A percentile compares a stretch with the other conserved stretches of the same genome.
Conservation (phyloP, 2,797 vertebrate genomes). For the Notolepis coatsorum region DNA sequence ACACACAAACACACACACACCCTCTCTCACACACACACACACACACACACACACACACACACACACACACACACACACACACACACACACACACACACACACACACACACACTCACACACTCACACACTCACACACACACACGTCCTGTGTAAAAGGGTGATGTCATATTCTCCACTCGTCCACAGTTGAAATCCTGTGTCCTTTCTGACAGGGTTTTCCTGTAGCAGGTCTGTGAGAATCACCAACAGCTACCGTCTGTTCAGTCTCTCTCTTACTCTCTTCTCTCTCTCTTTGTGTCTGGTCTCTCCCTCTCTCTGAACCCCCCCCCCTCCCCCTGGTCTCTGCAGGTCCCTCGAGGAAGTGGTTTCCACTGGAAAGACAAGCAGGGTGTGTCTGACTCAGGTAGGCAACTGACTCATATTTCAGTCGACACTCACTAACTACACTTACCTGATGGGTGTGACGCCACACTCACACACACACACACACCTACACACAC, state of each 20-base stretch:
- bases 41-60: constrained; percentile 16
- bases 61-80: constrained; percentile 13
- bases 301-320: no score
- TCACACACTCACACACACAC: constrained; percentile 21
- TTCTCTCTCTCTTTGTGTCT: no score
- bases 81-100: constrained; percentile 18
- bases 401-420: constrained; percentile 54
- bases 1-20: constrained; percentile 1
- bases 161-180: constrained; percentile 45
- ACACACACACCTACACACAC: constrained; percentile 21
- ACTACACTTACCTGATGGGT: constrained; percentile 8
- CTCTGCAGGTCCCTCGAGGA: no score
- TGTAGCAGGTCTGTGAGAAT: constrained; percentile 1
- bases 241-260: not conserved
- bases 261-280: no score
- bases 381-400: constrained; percentile 59
- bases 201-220: constrained; percentile 49
- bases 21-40: constrained; percentile 10
- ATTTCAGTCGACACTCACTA: constrained; percentile 48
- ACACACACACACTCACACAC: constrained; percentile 20
- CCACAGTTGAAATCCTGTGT: constrained; percentile 29
- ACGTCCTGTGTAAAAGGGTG: constrained; percentile 44
- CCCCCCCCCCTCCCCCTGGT: no score
- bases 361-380: constrained; percentile 21
- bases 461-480: constrained; percentile 1